Evolutionary conservation across 2,797 vertebrate species (phyloP).

Genomic region (Otolemur crassicaudatus): DNA sequence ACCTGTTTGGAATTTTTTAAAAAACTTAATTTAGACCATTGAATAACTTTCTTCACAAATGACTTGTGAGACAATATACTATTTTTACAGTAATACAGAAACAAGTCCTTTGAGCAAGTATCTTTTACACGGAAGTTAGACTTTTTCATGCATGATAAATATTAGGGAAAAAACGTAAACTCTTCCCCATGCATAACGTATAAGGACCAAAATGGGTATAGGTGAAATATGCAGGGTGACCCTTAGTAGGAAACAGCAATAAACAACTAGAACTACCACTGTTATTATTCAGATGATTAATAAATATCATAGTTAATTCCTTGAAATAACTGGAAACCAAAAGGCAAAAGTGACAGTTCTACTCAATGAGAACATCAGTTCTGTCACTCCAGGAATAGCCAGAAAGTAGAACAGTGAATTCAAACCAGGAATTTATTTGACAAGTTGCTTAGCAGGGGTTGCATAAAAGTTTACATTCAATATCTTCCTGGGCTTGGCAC

Average conservation of each 20-base stretch:
- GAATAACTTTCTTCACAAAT: constrained; percentile 34
- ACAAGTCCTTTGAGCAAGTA: constrained; percentile 16
- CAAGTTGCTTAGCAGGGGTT: not conserved
- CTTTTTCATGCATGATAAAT: not conserved
- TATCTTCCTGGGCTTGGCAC: too few relatives aligned
- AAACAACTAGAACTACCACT: not conserved
- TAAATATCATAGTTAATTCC: not conserved
- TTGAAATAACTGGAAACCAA: constrained; percentile 34
- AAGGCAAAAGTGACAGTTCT: not conserved
- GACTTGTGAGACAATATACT: constrained; percentile 4
- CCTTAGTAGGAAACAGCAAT: not conserved
- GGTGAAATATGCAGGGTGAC: not conserved
- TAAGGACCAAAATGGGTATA: not conserved
- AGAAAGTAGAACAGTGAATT: not conserved
- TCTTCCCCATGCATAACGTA: not conserved
- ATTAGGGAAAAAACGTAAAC: constrained; percentile 37
- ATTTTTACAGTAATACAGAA: not conserved
- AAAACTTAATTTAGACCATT: constrained; percentile 23
- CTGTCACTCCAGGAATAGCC: not conserved
- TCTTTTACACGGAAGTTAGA: constrained; percentile 36
- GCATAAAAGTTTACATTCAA: not conserved
- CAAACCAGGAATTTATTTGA: not conserved
- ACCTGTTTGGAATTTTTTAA: constrained; percentile 86
- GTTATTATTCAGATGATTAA: not conserved
- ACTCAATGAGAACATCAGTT: not conserved